Evolutionary conservation across 2,888 invertebrate species (phyloP).

Genomic region (Capitulum mitella): DNA sequence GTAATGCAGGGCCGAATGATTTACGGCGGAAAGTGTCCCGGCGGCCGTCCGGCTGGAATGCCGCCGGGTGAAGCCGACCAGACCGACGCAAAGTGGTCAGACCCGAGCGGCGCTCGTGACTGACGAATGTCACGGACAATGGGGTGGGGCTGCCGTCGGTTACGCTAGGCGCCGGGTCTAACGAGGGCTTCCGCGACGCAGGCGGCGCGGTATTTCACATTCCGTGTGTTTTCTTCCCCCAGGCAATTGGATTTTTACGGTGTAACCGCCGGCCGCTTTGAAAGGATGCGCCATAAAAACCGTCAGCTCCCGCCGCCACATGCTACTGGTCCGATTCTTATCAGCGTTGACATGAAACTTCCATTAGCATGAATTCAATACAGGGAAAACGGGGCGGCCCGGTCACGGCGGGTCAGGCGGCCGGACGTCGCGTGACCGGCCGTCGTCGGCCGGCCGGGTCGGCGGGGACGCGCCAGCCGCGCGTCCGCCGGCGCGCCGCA

Average conservation of each 20-base stretch:
- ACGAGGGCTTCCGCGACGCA: too few species aligned
- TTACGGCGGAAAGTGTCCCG: neutral
- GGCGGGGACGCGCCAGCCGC: too few species aligned
- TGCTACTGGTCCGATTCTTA: slow-evolving; percentile 1
- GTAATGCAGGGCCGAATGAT: neutral
- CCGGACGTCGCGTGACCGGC: too few species aligned
- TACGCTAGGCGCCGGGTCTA: too few species aligned
- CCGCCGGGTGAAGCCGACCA: too few species aligned
- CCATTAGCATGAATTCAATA: neutral
- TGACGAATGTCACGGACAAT: too few species aligned
- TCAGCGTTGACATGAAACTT: neutral
- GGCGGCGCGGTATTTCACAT: neutral
- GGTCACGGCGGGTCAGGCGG: neutral
- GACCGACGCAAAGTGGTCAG: too few species aligned
- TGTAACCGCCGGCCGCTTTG: neutral
- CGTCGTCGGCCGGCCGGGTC: too few species aligned
- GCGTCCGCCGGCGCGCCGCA: too few species aligned
- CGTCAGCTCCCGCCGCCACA: neutral
- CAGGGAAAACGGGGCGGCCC: neutral
- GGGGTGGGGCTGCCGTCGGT: too few species aligned
- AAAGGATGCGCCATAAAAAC: slow-evolving; percentile 13
- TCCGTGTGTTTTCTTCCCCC: neutral
- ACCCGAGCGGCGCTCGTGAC: too few species aligned
- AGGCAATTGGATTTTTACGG: neutral
- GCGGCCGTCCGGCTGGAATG: neutral